Evolutionary conservation across 1,140 invertebrate genomes (phyloP), one percentile per base, ranked within the genome.

Genomic region (Thaumetopoea pityocampa): DNA sequence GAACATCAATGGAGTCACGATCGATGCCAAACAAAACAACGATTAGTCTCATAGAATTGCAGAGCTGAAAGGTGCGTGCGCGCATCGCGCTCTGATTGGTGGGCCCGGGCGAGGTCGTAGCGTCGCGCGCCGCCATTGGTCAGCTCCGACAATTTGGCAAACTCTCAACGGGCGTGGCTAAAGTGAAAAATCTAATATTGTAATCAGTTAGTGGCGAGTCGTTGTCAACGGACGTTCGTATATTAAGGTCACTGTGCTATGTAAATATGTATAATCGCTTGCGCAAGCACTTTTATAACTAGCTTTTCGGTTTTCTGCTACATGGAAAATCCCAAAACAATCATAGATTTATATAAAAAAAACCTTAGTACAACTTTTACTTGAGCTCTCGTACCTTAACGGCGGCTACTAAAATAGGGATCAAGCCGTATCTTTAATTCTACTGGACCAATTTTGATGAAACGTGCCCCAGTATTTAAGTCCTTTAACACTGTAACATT

Each of bases 41-140:
- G 50, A 50, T 55, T 56, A 64, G 52, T 26, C 45, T 45, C 57
- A 54, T 57, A 55, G 62, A 63, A 63, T 57, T 63, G 56, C 62
- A 62, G 65, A 65, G 44, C 51, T 46, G 45, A 58, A 61, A 54
- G 48, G 44, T 71, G 70, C 67, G 66, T 66, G 59, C 56, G 67
- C 46, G 70, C 67, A 70, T 15, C 35, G 4, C 20, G 17, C 23
- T 10, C 23, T 19, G 9, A 70, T 70, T 70, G 67, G 65, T 23
- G 11, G 44, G 10, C 26, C 11, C 17, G 32, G 35, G 34, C 28
- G 36, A 9, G 57, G 45, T 35, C 45, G 33, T 40, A 27, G 11
- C 8, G 33, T 19, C 12, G 8, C 8, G 29, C 30, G 11, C 42
- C 38, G 19, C 20, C 17, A 56, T 60, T 60, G 57, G 57, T 9